These are phyloP conservation scores for Tipula vernalis DNA, from an alignment of 2,888 invertebrate genomes.

Conservation along the genomic window DNA sequence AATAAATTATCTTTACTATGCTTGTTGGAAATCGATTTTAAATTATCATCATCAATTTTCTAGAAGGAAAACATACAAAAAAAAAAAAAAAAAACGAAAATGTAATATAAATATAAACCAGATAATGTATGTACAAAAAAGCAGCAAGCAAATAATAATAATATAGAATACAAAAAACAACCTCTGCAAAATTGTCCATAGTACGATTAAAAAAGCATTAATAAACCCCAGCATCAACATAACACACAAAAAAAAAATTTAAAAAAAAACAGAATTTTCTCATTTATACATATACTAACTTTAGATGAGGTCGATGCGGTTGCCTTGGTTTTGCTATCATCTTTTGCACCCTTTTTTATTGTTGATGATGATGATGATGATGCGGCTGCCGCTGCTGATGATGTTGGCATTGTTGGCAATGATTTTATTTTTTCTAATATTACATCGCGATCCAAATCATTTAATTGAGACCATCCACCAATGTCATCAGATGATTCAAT, in stretches of 20 bases:
- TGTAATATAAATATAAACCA: not conserved
- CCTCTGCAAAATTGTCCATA: not conserved
- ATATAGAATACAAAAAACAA: not conserved
- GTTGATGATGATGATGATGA: not conserved
- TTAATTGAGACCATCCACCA: slow-evolving; percentile 58
- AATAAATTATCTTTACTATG: slow-evolving; percentile 55
- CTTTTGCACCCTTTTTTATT: not conserved
- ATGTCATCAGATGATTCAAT: slow-evolving; percentile 69
- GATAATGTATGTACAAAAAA: not conserved
- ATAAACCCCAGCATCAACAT: not conserved
- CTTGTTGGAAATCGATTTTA: slow-evolving; percentile 10
- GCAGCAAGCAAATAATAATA: not conserved
- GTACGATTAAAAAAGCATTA: not conserved
- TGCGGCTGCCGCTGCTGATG: not conserved
- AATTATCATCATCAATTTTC: slow-evolving; percentile 12
- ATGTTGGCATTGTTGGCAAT: not conserved
- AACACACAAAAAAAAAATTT: not conserved
- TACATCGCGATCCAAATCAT: slow-evolving; percentile 51
- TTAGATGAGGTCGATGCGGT: not conserved
- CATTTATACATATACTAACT: not conserved
- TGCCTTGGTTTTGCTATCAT: not conserved
- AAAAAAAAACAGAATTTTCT: not conserved
- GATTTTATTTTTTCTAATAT: slow-evolving; percentile 33
- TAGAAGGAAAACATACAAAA: not conserved
- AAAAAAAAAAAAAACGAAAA: not conserved